Evolutionary conservation across 2,888 invertebrate species (phyloP).

Genomic region (Leptopilina drosophilae): DNA sequence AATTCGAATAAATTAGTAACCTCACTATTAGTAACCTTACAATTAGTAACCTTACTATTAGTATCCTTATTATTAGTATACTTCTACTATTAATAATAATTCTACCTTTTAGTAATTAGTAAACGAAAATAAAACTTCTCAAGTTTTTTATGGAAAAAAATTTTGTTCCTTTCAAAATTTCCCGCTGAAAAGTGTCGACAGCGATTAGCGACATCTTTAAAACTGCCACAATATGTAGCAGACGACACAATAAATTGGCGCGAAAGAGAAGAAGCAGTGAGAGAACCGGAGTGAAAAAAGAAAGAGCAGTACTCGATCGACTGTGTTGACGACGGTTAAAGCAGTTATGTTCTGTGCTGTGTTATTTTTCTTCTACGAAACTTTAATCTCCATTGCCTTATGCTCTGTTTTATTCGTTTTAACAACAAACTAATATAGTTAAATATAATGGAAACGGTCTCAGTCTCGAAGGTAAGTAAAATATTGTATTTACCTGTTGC

Average conservation of each 20-base stretch:
- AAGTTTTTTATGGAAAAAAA: too few species aligned
- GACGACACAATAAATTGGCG: constrained; percentile 14
- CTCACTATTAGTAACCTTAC: too few species aligned
- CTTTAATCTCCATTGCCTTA: constrained; percentile 6
- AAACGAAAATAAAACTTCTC: too few species aligned
- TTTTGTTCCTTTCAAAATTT: background rate
- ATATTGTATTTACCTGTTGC: constrained; percentile 67
- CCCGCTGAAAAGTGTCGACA: background rate
- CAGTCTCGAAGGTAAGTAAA: constrained; percentile 71
- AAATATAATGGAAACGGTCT: constrained; percentile 69
- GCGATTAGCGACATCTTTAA: background rate
- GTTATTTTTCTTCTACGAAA: constrained; percentile 5
- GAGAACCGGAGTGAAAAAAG: too few species aligned
- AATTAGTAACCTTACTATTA: too few species aligned
- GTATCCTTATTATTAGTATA: too few species aligned
- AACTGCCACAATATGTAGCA: background rate
- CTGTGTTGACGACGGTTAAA: background rate
- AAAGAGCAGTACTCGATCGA: background rate
- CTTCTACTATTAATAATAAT: too few species aligned
- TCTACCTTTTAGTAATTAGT: too few species aligned
- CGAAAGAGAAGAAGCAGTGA: background rate
- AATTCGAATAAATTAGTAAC: too few species aligned
- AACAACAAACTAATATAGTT: background rate
- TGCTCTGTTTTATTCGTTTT: constrained; percentile 4
- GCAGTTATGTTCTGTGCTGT: constrained; percentile 6